A percentile compares a stretch with the other conserved stretches of the same genome.
These are phyloP conservation scores for Plebejus argus DNA, from an alignment of 2,888 invertebrate genomes.

Conservation along the genomic window DNA sequence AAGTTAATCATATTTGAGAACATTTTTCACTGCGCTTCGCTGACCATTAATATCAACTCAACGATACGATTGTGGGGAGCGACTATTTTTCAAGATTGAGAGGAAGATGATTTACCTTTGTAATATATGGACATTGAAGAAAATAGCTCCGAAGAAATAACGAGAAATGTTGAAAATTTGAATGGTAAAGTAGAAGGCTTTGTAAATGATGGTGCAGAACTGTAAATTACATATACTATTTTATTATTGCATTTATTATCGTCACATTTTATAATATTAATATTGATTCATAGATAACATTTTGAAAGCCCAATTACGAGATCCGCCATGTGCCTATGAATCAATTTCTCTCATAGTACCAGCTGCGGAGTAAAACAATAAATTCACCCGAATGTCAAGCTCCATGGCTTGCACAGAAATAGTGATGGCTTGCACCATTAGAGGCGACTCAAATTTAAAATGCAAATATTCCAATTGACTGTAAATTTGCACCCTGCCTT, in stretches of 20 bases:
- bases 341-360: background rate
- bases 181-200: background rate
- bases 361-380: background rate
- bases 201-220: background rate
- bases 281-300: too few species aligned
- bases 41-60: constrained; percentile 4
- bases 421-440: too few species aligned
- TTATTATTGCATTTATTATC: background rate
- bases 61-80: background rate
- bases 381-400: background rate
- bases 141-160: background rate
- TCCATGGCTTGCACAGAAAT: background rate
- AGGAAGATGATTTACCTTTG: background rate
- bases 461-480: background rate
- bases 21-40: constrained; percentile 1
- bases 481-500: background rate
- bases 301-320: too few species aligned
- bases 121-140: background rate
- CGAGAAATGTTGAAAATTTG: background rate
- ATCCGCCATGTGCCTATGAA: background rate
- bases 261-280: too few species aligned
- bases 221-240: background rate
- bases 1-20: constrained; percentile 19
- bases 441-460: background rate
- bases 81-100: background rate